Conservation (phyloP, 2,113 vertebrate genomes). For the Pogonocichla stellata region DNA sequence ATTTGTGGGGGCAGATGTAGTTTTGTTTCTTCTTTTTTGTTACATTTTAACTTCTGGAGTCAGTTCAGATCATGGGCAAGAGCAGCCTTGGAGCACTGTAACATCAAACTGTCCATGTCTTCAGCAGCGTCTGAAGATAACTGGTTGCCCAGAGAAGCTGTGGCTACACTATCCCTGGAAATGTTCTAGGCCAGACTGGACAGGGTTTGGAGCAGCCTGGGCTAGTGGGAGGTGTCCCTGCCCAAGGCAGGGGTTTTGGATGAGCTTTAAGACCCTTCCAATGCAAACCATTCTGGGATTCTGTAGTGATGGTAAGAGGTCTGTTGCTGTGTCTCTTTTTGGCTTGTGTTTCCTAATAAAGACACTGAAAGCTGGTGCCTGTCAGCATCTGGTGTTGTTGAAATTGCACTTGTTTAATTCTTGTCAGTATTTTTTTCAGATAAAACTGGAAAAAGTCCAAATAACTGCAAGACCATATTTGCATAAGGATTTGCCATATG, state of each 20-base stretch:
- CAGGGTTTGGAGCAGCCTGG: not conserved
- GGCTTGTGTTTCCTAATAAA: not conserved
- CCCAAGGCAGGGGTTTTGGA: not conserved
- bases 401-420: not conserved
- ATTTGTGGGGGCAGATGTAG: not conserved
- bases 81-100: not conserved
- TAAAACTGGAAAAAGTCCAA: not conserved
- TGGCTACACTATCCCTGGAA: not conserved
- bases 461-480: not conserved
- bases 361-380: not conserved
- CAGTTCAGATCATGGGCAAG: not conserved
- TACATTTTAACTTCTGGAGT: not conserved
- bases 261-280: not conserved
- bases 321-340: not conserved
- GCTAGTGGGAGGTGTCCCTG: not conserved
- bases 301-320: not conserved
- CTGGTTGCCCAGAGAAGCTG: not conserved
- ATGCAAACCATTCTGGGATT: fast-evolving
- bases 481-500: not conserved
- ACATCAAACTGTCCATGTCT: too few relatives aligned
- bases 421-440: not conserved
- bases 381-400: not conserved
- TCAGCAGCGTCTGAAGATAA: not conserved
- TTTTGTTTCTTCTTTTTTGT: not conserved
- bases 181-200: not conserved